Conservation (phyloP, 2,888 invertebrate species). For the Abscondita cerata region DNA sequence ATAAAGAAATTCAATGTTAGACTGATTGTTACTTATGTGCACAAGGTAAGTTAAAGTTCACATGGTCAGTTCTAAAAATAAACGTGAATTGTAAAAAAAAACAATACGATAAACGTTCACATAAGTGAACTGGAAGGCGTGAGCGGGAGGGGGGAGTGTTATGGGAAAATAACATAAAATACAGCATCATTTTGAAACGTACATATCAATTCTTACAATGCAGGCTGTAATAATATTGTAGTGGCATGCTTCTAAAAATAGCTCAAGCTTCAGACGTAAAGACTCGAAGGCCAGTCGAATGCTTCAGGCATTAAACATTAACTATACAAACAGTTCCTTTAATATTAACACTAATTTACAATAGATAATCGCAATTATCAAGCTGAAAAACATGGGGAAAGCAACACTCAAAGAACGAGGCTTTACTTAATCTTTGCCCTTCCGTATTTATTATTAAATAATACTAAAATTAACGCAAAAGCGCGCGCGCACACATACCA, state of each 20-base stretch:
- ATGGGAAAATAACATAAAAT: background rate
- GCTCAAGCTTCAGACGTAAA: conserved; percentile 50
- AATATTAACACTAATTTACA: conserved; percentile 13
- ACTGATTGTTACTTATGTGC: background rate
- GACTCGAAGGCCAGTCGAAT: conserved; percentile 51
- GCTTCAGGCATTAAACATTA: conserved; percentile 42
- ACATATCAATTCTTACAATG: conserved; percentile 30
- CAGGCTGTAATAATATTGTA: conserved; percentile 42
- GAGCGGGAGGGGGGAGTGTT: background rate
- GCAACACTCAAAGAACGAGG: background rate
- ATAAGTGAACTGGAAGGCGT: background rate
- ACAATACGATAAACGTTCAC: background rate
- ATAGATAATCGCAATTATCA: conserved; percentile 6
- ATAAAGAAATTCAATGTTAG: too few relatives aligned
- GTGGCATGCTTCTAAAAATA: conserved; percentile 50
- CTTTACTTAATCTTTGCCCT: background rate
- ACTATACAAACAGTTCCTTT: conserved; percentile 24
- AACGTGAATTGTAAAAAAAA: background rate
- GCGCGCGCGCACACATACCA: too few relatives aligned
- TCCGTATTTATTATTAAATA: conserved; percentile 2
- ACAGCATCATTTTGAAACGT: conserved; percentile 8
- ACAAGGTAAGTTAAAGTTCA: conserved; percentile 13
- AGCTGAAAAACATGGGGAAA: background rate
- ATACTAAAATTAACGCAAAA: too few relatives aligned
- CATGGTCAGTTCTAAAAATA: conserved; percentile 24